Evolutionary conservation across 2,113 vertebrate genomes (phyloP).

Genomic region (Campylomormyrus numenius): DNA sequence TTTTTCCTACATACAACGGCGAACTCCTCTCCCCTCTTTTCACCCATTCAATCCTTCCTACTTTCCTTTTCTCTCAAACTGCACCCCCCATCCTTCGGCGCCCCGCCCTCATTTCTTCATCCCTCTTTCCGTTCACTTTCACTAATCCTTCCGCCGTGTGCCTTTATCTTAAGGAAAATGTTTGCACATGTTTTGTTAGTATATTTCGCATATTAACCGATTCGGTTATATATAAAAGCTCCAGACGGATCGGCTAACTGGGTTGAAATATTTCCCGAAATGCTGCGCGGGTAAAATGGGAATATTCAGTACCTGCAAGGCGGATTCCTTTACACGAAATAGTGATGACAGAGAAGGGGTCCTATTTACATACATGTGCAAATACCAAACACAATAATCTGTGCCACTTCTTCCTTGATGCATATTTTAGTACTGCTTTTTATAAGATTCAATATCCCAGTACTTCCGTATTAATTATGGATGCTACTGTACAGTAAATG

Average conservation of each 20-base stretch:
- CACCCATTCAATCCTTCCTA: conserved; percentile 58
- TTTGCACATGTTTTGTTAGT: background rate
- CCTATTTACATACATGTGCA: background rate
- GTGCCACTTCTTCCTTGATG: background rate
- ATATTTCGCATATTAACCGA: background rate
- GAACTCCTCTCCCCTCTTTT: conserved; percentile 44
- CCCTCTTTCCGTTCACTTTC: conserved; percentile 6
- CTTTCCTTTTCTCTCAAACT: conserved; percentile 58
- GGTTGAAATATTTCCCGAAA: background rate
- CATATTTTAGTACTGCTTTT: background rate
- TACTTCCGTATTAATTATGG: background rate
- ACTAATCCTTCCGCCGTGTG: background rate
- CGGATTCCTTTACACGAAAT: background rate
- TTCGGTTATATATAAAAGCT: background rate
- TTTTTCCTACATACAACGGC: background rate
- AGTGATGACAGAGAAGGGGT: background rate
- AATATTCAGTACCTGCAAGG: background rate
- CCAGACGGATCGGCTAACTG: background rate
- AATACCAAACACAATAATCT: background rate
- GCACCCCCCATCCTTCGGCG: conserved; percentile 32
- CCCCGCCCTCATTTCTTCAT: conserved; percentile 41
- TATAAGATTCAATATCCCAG: background rate
- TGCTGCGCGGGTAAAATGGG: background rate
- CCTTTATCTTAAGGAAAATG: background rate
- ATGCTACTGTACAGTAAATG: background rate